phyloP scores from a whole-genome alignment of 2,888 invertebrate species.

The Meloe dianella region DNA sequence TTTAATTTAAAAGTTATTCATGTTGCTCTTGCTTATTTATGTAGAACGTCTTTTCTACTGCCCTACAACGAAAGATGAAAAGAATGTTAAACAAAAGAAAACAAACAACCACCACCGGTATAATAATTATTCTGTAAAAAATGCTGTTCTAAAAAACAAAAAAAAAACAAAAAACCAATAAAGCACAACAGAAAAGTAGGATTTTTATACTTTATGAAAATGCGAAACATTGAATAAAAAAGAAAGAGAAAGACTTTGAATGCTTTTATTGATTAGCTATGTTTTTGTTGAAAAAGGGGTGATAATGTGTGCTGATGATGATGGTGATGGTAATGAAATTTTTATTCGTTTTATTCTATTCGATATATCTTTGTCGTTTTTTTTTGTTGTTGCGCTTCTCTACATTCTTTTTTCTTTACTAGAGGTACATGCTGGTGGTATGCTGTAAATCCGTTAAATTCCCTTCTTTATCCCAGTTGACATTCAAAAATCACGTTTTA shows the following conservation, averaged over 20 bases:
- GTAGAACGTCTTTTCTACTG: not conserved
- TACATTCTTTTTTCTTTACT: not conserved
- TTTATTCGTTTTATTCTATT: not conserved
- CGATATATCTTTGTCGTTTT: not conserved
- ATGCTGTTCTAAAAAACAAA: not conserved
- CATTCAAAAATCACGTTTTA: not conserved
- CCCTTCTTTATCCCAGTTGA: not conserved
- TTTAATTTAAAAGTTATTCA: constrained; percentile 8
- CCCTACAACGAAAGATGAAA: not conserved
- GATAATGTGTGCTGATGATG: not conserved
- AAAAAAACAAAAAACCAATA: not conserved
- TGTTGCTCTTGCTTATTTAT: constrained; percentile 2
- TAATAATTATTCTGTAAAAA: not conserved
- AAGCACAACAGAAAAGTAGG: not conserved
- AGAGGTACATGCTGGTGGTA: not conserved
- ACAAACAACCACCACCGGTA: not conserved
- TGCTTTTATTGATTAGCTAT: not conserved
- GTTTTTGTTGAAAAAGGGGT: not conserved
- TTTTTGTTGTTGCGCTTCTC: not conserved
- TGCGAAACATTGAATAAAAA: not conserved
- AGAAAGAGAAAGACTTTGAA: not conserved
- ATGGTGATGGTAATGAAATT: not conserved
- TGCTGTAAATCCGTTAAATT: not conserved
- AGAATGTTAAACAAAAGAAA: not conserved
- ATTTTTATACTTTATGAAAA: not conserved